phyloP scores from a whole-genome alignment of 2,888 invertebrate genomes.

The Lomographa bimaculata region DNA sequence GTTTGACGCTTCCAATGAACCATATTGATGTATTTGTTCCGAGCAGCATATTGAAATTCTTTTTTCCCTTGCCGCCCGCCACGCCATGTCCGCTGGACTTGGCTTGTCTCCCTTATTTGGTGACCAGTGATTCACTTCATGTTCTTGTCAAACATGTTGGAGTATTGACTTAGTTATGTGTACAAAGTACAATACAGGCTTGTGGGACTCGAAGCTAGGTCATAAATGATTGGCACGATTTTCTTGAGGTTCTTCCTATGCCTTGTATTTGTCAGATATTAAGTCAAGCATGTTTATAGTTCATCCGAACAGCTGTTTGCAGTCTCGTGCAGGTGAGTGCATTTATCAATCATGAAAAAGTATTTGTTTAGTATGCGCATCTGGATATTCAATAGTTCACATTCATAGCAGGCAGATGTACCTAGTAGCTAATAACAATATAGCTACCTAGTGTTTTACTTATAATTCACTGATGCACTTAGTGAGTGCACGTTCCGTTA shows the following conservation, averaged over 20 bases:
- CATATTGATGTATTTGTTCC: slow-evolving; percentile 50
- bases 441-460: no score
- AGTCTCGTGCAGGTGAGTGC: slow-evolving; percentile 22
- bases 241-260: slow-evolving; percentile 23
- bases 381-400: slow-evolving; percentile 7
- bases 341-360: slow-evolving; percentile 23
- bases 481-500: no score
- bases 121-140: slow-evolving; percentile 54
- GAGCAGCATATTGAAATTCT: slow-evolving; percentile 47
- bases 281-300: slow-evolving; percentile 13
- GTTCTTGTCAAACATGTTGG: slow-evolving; percentile 44
- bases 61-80: slow-evolving; percentile 47
- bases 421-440: no score
- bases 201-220: slow-evolving; percentile 23
- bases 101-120: slow-evolving; percentile 56
- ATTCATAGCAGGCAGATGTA: slow-evolving; percentile 19
- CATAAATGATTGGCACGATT: slow-evolving; percentile 6
- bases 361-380: slow-evolving; percentile 7
- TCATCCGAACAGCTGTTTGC: slow-evolving; percentile 25
- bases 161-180: slow-evolving; percentile 36
- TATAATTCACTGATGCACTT: no score
- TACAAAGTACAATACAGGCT: slow-evolving; percentile 26
- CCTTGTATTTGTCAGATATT: slow-evolving; percentile 16
- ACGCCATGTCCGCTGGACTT: slow-evolving; percentile 41
- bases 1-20: slow-evolving; percentile 56